A percentile compares a stretch with the other conserved stretches of the same genome.
Evolutionary conservation across 92 coral and sea anemone species (phyloP).

Genomic region (Desmophyllum pertusum): DNA sequence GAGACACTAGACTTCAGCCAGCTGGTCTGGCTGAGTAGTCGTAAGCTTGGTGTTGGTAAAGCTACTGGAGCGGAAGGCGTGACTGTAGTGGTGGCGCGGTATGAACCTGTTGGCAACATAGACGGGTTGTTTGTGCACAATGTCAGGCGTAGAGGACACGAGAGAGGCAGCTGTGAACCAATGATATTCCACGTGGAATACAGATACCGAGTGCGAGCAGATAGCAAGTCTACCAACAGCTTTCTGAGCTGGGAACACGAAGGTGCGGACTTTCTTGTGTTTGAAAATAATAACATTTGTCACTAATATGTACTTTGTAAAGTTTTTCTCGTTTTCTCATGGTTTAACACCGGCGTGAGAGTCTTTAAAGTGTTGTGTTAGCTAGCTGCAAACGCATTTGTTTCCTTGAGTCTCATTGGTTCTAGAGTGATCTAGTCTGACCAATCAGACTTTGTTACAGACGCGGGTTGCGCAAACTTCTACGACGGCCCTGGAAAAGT

Average conservation of each 20-base stretch:
- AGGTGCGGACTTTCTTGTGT: constrained; percentile 47
- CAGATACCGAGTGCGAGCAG: constrained; percentile 62
- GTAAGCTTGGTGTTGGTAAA: constrained; percentile 90
- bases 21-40: constrained; percentile 85
- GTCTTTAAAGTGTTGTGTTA: not conserved
- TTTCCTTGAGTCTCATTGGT: not conserved
- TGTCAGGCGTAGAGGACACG: constrained; percentile 79
- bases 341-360: not conserved
- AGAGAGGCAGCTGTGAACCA: constrained; percentile 72
- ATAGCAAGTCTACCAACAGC: constrained; percentile 73
- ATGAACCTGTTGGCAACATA: constrained; percentile 95
- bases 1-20: constrained; percentile 88
- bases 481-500: not conserved
- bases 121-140: constrained; percentile 90
- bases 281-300: not conserved
- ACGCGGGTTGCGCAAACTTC: not conserved
- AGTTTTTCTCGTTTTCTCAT: not conserved
- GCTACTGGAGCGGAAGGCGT: constrained; percentile 70
- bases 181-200: constrained; percentile 65
- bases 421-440: not conserved
- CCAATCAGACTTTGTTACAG: not conserved
- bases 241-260: constrained; percentile 90
- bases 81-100: constrained; percentile 90
- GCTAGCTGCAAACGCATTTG: not conserved
- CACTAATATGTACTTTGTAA: too few relatives aligned